These are phyloP conservation scores for Tadarida brasiliensis DNA, from an alignment of 2,797 vertebrate species.

Conservation along the genomic window DNA sequence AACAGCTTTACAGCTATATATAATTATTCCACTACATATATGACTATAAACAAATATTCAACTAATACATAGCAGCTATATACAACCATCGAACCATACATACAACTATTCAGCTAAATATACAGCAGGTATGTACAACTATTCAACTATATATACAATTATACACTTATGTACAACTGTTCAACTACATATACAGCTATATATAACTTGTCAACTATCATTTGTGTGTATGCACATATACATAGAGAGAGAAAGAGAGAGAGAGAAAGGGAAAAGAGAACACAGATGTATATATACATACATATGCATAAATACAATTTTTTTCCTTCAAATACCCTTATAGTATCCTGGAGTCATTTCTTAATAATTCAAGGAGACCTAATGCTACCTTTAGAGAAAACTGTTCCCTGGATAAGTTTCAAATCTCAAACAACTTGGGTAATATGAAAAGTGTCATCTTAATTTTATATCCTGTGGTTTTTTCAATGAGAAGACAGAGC, in stretches of 20 bases:
- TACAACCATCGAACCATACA: neutral
- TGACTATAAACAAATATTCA: neutral
- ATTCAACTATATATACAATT: neutral
- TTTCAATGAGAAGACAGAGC: neutral
- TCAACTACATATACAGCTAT: neutral
- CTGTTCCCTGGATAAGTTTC: slow-evolving; percentile 15
- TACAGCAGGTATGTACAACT: neutral
- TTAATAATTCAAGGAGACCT: slow-evolving; percentile 55
- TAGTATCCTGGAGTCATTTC: neutral
- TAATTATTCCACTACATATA: neutral
- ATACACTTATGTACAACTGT: neutral
- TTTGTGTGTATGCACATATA: neutral
- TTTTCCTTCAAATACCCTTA: neutral
- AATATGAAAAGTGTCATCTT: neutral
- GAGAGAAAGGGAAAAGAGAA: neutral
- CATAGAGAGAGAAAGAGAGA: too few species aligned
- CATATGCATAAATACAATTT: neutral
- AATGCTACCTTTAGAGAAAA: slow-evolving; percentile 17
- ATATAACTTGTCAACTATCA: neutral
- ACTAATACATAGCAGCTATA: neutral
- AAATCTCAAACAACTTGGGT: neutral
- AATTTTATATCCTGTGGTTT: neutral
- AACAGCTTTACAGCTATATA: neutral
- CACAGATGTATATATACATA: neutral
- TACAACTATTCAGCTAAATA: neutral